Evolutionary conservation across 2,113 vertebrate species (phyloP), one percentile per base, ranked within the genome.

Genomic region (Caracal caracal): DNA sequence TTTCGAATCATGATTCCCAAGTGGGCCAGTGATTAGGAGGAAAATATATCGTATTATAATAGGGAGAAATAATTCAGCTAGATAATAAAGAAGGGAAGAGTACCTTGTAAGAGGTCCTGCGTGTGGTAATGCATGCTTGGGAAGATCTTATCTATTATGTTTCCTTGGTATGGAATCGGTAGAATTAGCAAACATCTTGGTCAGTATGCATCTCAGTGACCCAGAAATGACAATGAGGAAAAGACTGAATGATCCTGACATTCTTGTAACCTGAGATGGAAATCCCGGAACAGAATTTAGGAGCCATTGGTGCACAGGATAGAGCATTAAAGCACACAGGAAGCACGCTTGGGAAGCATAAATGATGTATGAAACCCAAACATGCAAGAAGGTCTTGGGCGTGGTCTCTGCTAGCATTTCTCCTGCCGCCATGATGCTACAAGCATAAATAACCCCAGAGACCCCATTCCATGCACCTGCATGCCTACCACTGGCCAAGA

Each of bases 41-140:
- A 96, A 93, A 96, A 96, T 85, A 87, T 40, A 92, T 75, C 86
- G 82, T 78, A 53, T 35, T 70, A 19, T 53, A 90, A 92, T 8
- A 83, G 63, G 84, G n/a, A 93, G 91, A 87, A 96, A 97, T 88
- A 96, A 96, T 95, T 91, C 93, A 84, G 80, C 84, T 92, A 87
- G 95, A 93, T 97, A 90, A 96, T 95, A 96, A 96, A 94, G 97
- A 92, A 94, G 9, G 75, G 80, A 93, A 92, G 95, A 24, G 40
- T 84, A 94, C 91, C 94, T 96, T 78, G 40, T 95, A 89, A 89
- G 80, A 92, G 49, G 75, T 66, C 76, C 80, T 87, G 80, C 56
- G 10, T 33, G 15, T 47, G 59, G 76, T 63, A 84, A 49, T 1
- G 3, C 26, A 10, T 83, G 88, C 96, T 79, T 73, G 92, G 47